Conservation (phyloP, 2,888 invertebrate species). For the Noctua pronuba region DNA sequence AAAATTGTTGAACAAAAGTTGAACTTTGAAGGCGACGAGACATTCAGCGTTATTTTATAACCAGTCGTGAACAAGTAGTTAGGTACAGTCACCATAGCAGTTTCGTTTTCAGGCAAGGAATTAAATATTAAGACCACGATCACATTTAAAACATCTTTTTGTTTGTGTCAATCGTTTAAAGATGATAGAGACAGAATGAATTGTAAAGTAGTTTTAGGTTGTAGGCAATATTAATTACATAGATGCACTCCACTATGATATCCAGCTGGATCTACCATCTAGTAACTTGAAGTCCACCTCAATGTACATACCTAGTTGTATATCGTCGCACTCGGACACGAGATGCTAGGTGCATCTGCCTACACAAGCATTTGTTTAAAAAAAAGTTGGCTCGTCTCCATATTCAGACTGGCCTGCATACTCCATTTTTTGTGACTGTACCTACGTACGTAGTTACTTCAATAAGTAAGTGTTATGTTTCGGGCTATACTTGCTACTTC, state of each 20-base stretch:
- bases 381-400: not conserved
- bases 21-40: constrained; percentile 12
- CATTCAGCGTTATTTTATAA: constrained; percentile 27
- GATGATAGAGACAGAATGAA: not conserved
- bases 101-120: not conserved
- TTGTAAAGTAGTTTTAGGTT: not conserved
- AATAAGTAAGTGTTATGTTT: constrained; percentile 15
- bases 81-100: not conserved
- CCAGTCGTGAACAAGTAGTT: constrained; percentile 12
- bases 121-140: not conserved
- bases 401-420: not conserved
- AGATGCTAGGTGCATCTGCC: not conserved
- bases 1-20: constrained; percentile 1
- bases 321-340: not conserved
- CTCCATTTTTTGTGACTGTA: not conserved
- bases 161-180: not conserved
- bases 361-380: not conserved
- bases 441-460: not conserved
- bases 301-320: not conserved
- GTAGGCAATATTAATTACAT: not conserved
- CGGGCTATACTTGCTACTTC: constrained; percentile 25
- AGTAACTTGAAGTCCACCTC: not conserved
- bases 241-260: not conserved
- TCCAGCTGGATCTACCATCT: not conserved
- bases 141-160: not conserved